phyloP scores from a whole-genome alignment of 1,140 invertebrate genomes.

The Dreissena polymorpha region DNA sequence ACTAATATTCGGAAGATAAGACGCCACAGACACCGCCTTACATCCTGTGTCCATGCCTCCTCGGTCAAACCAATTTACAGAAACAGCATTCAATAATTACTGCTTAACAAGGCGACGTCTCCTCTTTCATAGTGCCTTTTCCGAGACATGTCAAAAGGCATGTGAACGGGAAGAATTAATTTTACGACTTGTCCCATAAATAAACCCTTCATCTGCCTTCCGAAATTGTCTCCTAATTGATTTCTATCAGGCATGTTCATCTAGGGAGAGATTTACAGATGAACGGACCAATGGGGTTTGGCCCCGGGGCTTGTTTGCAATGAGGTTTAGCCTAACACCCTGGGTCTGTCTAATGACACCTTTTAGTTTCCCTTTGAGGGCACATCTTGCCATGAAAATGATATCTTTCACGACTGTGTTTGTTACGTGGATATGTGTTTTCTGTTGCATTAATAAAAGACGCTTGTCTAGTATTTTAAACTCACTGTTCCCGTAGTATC shows the following conservation, averaged over 20 bases:
- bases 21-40: not conserved
- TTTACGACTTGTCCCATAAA: slow-evolving; percentile 42
- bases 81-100: slow-evolving; percentile 1
- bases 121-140: not conserved
- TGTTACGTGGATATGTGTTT: not conserved
- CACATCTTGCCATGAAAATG: not conserved
- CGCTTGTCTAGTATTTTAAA: not conserved
- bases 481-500: not conserved
- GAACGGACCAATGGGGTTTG: not conserved
- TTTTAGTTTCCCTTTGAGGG: not conserved
- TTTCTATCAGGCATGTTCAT: slow-evolving; percentile 34
- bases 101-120: slow-evolving; percentile 7
- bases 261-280: slow-evolving; percentile 33
- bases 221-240: slow-evolving; percentile 29
- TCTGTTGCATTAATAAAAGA: not conserved
- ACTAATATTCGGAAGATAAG: not conserved
- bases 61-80: not conserved
- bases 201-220: slow-evolving; percentile 32
- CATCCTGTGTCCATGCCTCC: not conserved
- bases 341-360: slow-evolving; percentile 7
- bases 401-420: not conserved
- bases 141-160: slow-evolving; percentile 7
- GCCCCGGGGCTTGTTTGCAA: slow-evolving; percentile 22
- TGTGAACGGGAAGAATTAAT: slow-evolving; percentile 37
- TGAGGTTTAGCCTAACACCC: not conserved